phyloP scores from a whole-genome alignment of 1,140 invertebrate species.

The Drusus annulatus region DNA sequence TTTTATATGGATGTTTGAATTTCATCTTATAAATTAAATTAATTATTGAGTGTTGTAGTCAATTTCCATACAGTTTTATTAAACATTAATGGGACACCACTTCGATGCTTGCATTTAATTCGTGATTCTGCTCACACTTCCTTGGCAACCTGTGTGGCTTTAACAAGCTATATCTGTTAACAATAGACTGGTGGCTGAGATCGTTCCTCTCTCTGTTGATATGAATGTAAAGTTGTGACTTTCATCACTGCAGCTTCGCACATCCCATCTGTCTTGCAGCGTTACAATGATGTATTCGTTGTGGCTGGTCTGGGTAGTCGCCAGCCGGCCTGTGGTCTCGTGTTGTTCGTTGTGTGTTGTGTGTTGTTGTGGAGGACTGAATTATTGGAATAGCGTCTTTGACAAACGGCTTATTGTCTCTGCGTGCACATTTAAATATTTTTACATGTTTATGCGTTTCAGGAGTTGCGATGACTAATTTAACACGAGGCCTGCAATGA shows the following conservation, averaged over 20 bases:
- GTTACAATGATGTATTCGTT: constrained; percentile 32
- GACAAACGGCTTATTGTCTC: constrained; percentile 35
- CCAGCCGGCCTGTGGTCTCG: background rate
- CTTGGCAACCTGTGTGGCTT: background rate
- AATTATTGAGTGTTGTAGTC: too few species aligned
- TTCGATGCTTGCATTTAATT: too few species aligned
- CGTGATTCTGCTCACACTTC: background rate
- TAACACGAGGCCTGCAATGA: too few species aligned
- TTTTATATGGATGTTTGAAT: too few species aligned
- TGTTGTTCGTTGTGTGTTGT: background rate
- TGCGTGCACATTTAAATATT: constrained; percentile 11
- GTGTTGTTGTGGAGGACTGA: constrained; percentile 24
- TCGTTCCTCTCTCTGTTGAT: background rate
- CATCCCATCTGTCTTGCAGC: constrained; percentile 20
- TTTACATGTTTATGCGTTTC: constrained; percentile 5
- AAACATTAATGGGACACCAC: too few species aligned
- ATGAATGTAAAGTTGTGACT: constrained; percentile 39
- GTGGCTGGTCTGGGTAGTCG: background rate
- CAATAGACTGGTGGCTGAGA: constrained; percentile 6
- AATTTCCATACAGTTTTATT: too few species aligned
- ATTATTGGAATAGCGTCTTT: constrained; percentile 35
- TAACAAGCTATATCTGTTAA: background rate
- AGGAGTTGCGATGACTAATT: too few species aligned
- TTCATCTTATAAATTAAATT: too few species aligned
- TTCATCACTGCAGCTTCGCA: constrained; percentile 27